These are phyloP conservation scores for Cotesia chilonis DNA, from an alignment of 1,140 invertebrate genomes.

Conservation along the genomic window DNA sequence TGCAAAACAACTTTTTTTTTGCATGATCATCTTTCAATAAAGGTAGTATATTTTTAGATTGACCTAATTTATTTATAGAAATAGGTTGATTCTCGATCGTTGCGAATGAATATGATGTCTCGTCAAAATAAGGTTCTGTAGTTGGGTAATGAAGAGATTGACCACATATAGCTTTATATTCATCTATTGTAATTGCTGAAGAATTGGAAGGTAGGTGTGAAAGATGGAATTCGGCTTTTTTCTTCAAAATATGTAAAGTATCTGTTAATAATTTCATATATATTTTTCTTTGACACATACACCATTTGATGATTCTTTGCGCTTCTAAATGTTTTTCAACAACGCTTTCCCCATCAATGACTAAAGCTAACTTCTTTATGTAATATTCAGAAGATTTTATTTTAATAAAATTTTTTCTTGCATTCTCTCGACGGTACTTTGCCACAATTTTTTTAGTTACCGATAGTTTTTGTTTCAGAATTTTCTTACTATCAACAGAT, in stretches of 20 bases:
- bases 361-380: background rate
- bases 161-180: slow-evolving; percentile 22
- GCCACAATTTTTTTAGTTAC: background rate
- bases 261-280: too few species aligned
- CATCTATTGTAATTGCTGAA: too few species aligned
- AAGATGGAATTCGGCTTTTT: too few species aligned
- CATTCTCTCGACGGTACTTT: background rate
- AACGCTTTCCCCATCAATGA: too few species aligned
- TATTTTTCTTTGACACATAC: too few species aligned
- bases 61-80: slow-evolving; percentile 3
- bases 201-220: too few species aligned
- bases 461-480: too few species aligned
- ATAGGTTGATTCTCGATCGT: background rate
- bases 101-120: background rate
- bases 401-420: background rate
- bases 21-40: background rate
- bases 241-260: too few species aligned
- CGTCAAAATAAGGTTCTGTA: slow-evolving; percentile 15
- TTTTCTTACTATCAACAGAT: too few species aligned
- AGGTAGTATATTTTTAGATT: slow-evolving; percentile 21
- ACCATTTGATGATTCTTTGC: background rate
- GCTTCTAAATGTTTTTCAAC: background rate
- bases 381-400: background rate
- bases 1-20: slow-evolving; percentile 2
- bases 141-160: slow-evolving; percentile 7